phyloP scores from a whole-genome alignment of 2,888 invertebrate genomes.

The Chelonus formosanus region DNA sequence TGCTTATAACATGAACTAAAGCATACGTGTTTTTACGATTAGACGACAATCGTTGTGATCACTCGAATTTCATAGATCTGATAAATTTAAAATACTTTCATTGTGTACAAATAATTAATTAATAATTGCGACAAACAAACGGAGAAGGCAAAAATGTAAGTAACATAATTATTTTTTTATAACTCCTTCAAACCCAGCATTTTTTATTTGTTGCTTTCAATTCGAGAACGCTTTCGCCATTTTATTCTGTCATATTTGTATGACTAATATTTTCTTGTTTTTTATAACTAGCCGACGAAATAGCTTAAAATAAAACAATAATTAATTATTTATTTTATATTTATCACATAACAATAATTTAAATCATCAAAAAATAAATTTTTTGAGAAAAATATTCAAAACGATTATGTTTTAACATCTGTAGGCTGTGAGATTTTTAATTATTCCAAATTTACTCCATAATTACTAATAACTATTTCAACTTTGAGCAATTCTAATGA shows the following conservation, averaged over 20 bases:
- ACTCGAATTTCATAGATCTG: too few relatives aligned
- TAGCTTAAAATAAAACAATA: not conserved
- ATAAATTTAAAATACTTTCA: too few relatives aligned
- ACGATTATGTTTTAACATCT: not conserved
- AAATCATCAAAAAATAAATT: not conserved
- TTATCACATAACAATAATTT: not conserved
- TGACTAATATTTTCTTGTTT: conserved; percentile 29
- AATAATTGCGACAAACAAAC: conserved; percentile 35
- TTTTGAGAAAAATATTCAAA: not conserved
- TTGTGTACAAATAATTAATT: conserved; percentile 18
- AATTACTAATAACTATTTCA: not conserved
- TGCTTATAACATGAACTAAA: too few relatives aligned
- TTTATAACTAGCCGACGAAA: not conserved
- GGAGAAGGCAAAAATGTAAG: conserved; percentile 34
- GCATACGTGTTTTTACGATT: conserved; percentile 51
- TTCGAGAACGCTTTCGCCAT: conserved; percentile 49
- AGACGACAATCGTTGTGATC: conserved; percentile 45
- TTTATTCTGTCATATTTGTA: conserved; percentile 53
- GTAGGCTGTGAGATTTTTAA: too few relatives aligned
- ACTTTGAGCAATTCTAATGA: conserved; percentile 1
- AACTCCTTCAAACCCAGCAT: too few relatives aligned
- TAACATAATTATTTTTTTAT: not conserved
- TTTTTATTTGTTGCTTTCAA: not conserved
- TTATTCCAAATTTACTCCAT: not conserved
- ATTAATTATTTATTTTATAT: not conserved